Percentiles rank a stretch among this genome's conserved stretches.
Evolutionary conservation across 1,140 invertebrate species (phyloP).

Genomic region (Micrasema minimum): DNA sequence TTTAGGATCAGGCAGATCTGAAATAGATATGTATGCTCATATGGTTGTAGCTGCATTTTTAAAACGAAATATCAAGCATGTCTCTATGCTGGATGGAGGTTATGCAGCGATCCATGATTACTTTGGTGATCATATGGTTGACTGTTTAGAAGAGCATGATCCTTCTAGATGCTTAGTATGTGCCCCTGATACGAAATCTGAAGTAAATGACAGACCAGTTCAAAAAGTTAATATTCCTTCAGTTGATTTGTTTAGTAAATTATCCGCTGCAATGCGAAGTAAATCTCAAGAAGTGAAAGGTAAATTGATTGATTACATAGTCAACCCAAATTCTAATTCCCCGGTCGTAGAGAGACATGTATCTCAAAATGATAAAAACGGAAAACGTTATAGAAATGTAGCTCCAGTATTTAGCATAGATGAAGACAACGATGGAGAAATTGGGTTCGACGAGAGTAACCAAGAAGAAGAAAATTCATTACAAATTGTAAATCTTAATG

Average conservation of each 20-base stretch:
- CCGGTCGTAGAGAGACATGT: slow-evolving; percentile 78
- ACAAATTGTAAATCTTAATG: slow-evolving; percentile 60
- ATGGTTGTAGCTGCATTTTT: slow-evolving; percentile 99
- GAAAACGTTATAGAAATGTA: slow-evolving; percentile 90
- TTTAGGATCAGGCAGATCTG: slow-evolving; percentile 92
- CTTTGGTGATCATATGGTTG: slow-evolving; percentile 81
- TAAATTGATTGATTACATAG: slow-evolving; percentile 94
- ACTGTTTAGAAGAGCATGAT: slow-evolving; percentile 86
- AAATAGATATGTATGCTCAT: slow-evolving; percentile 96
- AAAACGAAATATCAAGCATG: slow-evolving; percentile 92
- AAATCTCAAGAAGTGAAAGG: slow-evolving; percentile 93
- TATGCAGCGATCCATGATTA: slow-evolving; percentile 91
- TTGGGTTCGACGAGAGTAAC: slow-evolving; percentile 58
- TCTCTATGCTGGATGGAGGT: slow-evolving; percentile 92
- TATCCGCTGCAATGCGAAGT: slow-evolving; percentile 84
- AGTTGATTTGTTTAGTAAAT: slow-evolving; percentile 79
- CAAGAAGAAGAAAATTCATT: slow-evolving; percentile 59
- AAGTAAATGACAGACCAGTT: slow-evolving; percentile 58
- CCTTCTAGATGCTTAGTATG: slow-evolving; percentile 83
- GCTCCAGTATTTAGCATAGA: slow-evolving; percentile 95
- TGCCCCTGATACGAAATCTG: slow-evolving; percentile 68
- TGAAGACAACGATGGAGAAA: slow-evolving; percentile 83
- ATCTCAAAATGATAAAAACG: slow-evolving; percentile 80
- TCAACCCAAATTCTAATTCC: slow-evolving; percentile 78
- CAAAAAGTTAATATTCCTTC: slow-evolving; percentile 62